A percentile compares a stretch with the other conserved stretches of the same genome.
Evolutionary conservation across 2,113 vertebrate genomes (phyloP).

Genomic region (Pseudopipra pipra): DNA sequence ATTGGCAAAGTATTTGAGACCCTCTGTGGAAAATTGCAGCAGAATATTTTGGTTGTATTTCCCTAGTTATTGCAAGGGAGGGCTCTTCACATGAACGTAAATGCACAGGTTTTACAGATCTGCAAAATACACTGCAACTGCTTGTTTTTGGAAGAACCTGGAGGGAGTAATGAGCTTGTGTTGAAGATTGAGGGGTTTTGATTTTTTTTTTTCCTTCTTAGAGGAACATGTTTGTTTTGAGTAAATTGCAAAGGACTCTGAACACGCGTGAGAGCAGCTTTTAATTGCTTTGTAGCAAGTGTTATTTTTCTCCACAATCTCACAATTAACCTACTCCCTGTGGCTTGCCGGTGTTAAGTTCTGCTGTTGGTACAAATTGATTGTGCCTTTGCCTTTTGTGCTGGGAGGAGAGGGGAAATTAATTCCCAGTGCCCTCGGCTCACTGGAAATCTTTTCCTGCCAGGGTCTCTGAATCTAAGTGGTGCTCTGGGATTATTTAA

Average conservation of each 20-base stretch:
- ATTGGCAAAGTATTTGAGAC: not conserved
- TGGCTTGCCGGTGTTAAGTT: not conserved
- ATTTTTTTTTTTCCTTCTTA: not conserved
- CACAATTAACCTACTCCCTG: constrained; percentile 27
- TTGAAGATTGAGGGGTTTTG: not conserved
- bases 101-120: not conserved
- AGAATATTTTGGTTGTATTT: not conserved
- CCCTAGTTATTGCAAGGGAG: not conserved
- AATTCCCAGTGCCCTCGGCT: not conserved
- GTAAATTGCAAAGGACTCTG: not conserved
- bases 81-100: not conserved
- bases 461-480: not conserved
- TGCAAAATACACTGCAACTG: rapidly evolving
- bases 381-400: not conserved
- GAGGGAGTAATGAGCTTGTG: not conserved
- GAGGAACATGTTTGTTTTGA: constrained; percentile 10
- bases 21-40: not conserved
- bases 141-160: not conserved
- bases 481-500: not conserved
- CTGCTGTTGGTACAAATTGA: constrained; percentile 13
- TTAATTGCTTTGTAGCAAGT: constrained; percentile 36
- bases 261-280: not conserved
- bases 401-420: not conserved
- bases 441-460: not conserved
- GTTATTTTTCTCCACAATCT: constrained; percentile 23